Conservation (phyloP, 2,113 vertebrate genomes). For the Oncorhynchus keta region DNA sequence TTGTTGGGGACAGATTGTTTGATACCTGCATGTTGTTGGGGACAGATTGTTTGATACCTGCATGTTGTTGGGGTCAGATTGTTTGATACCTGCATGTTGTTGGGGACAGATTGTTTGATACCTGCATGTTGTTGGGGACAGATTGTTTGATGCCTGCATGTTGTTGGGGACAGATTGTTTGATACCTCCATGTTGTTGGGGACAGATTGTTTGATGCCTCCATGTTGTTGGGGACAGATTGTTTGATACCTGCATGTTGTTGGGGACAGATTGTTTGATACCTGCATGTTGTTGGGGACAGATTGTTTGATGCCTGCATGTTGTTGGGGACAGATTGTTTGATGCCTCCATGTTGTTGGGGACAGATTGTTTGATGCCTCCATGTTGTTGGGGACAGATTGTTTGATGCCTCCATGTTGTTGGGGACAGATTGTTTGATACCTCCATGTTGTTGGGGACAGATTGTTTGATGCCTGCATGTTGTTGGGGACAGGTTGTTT, state of each 20-base stretch:
- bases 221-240: conserved; percentile 11
- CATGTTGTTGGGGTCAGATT: conserved; percentile 9
- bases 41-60: background rate
- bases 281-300: conserved; percentile 7
- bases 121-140: conserved; percentile 7
- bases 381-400: conserved; percentile 11
- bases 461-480: background rate
- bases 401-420: background rate
- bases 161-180: conserved; percentile 16
- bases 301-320: background rate
- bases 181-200: conserved; percentile 6
- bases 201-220: background rate
- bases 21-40: conserved; percentile 7
- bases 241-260: background rate
- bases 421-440: conserved; percentile 10
- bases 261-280: conserved; percentile 10
- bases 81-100: background rate
- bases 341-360: conserved; percentile 8
- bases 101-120: conserved; percentile 10
- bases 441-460: conserved; percentile 7
- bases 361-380: background rate
- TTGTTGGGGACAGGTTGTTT: conserved; percentile 15
- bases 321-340: conserved; percentile 16
- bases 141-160: background rate
- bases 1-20: conserved; percentile 16